Base-by-base conservation (phyloP, 2,797 vertebrate genomes). In the Lepidocolaptes lacrymiger region DNA sequence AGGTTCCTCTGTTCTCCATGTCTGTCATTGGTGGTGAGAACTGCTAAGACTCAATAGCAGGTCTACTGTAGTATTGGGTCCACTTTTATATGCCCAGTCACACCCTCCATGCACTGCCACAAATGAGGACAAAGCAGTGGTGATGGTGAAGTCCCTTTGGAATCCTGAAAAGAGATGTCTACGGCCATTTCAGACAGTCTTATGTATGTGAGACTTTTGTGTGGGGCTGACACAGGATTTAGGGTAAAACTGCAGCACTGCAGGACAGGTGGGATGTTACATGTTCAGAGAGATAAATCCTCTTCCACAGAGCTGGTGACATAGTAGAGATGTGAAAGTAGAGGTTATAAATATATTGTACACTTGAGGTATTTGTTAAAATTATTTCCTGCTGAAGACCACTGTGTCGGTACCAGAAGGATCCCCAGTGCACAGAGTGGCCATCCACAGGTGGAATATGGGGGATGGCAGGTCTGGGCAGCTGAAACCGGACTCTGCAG, bases 131-230 rank as follows among this genome's bases (percentile, higher is more conserved):
- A 69, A 63, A 41, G 14, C 19, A 37, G 67, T 85, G 23, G 18
- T 41, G 24, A 32, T 3, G 7, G 8, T 52, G 56, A 80, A 89
- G 15, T 23, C 56, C 21, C 24, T 72, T 26, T 19, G 19, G 21
- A 58, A 14, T 58, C 8, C 48, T 71, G 32, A 58, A 74, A 19
- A 48, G n/a, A 51, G 7, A 13, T 28, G 1, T 43, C 12, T 62
- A 7, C 34, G 52, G 21, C 8, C 9, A 5, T 7, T 75, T 27
- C 49, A 82, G 39, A 46, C 22, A 51, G 21, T 11, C 13, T 56
- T 32, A 27, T 17, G 1, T 10, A 30, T 24, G 9, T 1, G 2
- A 66, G 43, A 36, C 4, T 28, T 74, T 52, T 49, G 7, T 0
- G 0, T 54, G 48, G 17, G 48, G 17, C 20, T 91, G 44, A 37